phyloP scores from a whole-genome alignment of 2,888 invertebrate genomes.

The Harmothoe impar region DNA sequence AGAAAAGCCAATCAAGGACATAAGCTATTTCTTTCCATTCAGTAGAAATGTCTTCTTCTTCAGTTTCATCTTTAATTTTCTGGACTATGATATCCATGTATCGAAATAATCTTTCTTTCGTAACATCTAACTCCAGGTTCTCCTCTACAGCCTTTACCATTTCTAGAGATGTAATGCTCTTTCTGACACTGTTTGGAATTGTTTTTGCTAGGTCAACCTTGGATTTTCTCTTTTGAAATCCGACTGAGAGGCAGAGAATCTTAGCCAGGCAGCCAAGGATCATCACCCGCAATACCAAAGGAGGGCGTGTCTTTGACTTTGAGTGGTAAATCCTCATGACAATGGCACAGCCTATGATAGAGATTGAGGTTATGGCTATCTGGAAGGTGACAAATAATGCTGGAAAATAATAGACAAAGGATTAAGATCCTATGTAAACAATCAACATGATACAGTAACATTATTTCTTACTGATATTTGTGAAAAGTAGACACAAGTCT shows the following conservation, averaged over 20 bases:
- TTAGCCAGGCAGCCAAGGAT: background rate
- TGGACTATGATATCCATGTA: background rate
- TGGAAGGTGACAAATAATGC: background rate
- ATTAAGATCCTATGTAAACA: no score
- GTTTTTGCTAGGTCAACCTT: background rate
- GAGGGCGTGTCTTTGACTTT: background rate
- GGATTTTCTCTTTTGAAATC: background rate
- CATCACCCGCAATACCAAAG: background rate
- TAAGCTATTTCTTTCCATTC: background rate
- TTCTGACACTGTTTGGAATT: no score
- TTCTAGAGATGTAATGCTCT: no score
- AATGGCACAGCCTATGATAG: background rate
- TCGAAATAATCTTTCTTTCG: background rate
- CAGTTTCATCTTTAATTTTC: background rate
- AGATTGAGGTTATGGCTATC: background rate
- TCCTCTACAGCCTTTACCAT: no score
- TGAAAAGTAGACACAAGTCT: no score
- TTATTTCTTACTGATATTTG: no score
- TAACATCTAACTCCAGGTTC: no score
- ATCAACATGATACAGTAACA: no score
- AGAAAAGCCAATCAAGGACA: slow-evolving; percentile 1
- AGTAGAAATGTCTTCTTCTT: background rate
- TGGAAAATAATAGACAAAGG: background rate
- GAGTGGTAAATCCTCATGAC: background rate
- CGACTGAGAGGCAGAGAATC: background rate